Percentiles rank a stretch among this genome's conserved stretches.
Evolutionary conservation across 2,797 vertebrate genomes (phyloP).

Genomic region (Poeciliopsis presidionis): DNA sequence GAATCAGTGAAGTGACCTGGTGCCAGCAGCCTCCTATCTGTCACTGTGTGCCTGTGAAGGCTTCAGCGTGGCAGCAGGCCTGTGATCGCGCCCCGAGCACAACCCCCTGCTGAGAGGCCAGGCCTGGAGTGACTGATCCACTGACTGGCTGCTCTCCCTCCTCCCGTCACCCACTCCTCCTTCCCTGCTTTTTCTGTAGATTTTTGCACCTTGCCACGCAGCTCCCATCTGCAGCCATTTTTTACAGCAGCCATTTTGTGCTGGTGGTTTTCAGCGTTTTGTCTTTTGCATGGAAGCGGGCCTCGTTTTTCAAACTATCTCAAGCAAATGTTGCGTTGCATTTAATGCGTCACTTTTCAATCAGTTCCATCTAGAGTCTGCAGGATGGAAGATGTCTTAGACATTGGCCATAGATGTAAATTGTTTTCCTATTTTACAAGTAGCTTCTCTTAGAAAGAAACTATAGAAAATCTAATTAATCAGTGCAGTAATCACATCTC

Average conservation of each 20-base stretch:
- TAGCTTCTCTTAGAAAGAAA: not conserved
- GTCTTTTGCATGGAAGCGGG: not conserved
- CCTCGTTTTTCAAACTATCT: not conserved
- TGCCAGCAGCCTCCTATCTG: constrained; percentile 79
- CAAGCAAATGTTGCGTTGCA: not conserved
- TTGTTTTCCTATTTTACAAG: not conserved
- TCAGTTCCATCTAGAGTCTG: not conserved
- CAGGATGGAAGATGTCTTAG: not conserved
- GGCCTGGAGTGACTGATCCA: constrained; percentile 85
- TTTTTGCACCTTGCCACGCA: constrained; percentile 49
- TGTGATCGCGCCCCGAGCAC: constrained; percentile 85
- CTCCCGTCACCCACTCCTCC: constrained; percentile 48
- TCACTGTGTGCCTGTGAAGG: constrained; percentile 90
- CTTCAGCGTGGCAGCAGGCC: constrained; percentile 84
- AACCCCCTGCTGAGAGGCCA: constrained; percentile 86
- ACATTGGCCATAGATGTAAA: not conserved
- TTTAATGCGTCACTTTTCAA: not conserved
- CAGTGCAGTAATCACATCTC: not conserved
- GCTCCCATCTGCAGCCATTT: constrained; percentile 69
- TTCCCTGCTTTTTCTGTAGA: constrained; percentile 57
- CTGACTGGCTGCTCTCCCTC: constrained; percentile 70
- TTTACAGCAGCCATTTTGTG: constrained; percentile 73
- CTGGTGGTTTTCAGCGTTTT: constrained; percentile 31
- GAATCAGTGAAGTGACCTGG: constrained; percentile 76
- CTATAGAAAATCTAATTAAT: not conserved